A percentile compares a stretch with the other conserved stretches of the same genome.
phyloP scores from a whole-genome alignment of 53 echinoderm and acorn worm genomes.

The Echinometra lucunter region DNA sequence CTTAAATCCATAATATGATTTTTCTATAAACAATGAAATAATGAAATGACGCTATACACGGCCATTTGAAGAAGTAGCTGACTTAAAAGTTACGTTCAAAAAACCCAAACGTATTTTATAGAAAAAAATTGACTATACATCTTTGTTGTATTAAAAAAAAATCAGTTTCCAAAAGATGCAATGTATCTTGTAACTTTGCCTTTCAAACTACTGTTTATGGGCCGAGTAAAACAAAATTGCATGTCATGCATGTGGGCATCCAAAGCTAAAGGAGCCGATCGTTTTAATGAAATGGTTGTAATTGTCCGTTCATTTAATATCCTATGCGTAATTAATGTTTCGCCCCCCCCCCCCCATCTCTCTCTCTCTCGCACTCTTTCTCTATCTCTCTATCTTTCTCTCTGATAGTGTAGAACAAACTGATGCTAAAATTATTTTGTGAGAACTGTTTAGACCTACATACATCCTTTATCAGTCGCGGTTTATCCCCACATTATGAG shows the following conservation, averaged over 20 bases:
- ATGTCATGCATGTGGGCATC: neutral
- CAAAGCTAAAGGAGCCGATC: neutral
- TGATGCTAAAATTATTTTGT: neutral
- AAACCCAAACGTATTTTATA: no score
- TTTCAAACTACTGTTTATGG: neutral
- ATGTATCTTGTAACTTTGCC: no score
- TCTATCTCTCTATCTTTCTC: neutral
- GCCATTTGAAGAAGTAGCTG: no score
- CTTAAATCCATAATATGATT: no score
- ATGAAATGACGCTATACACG: no score
- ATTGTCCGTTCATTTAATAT: neutral
- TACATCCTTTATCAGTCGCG: conserved; percentile 1
- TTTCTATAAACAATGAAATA: no score
- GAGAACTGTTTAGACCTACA: conserved; percentile 24
- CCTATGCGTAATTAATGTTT: neutral
- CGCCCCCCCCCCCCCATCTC: neutral
- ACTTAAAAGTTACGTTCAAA: no score
- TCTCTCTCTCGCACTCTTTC: neutral
- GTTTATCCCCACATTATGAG: conserved; percentile 41
- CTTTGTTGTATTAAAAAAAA: neutral
- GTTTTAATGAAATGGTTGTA: neutral
- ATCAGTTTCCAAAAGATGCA: neutral
- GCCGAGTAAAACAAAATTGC: neutral
- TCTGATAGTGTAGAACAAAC: neutral
- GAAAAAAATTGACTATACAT: neutral